Evolutionary conservation across 1,140 invertebrate genomes (phyloP), one percentile per base, ranked within the genome.

Genomic region (Hermetia illucens): DNA sequence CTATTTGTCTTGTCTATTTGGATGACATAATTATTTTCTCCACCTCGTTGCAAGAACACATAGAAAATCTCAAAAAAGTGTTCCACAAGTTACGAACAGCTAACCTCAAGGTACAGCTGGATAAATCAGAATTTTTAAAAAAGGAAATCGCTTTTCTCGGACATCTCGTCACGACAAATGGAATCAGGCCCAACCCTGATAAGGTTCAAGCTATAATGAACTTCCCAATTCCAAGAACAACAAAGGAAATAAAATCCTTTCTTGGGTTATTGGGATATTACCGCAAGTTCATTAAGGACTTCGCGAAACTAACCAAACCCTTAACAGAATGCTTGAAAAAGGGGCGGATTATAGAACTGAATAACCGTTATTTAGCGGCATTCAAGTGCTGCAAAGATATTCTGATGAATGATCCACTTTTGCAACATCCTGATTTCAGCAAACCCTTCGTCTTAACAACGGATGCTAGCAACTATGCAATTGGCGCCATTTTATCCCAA

Each of bases 391-490:
- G 58, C 18, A 59, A 51, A 50, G 17, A 38, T 13, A 30, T 39
- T 10, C n/a, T 62, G 5, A 53, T 46, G 5, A 46, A 47, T 18
- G 42, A 56, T 5, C 58, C 54, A 0, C 34, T 64, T 13, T 33
- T 58, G 8, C 39, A 45, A 39, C 55, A 49, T 30, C 54, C 53
- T n/a, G 39, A 55, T 31, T 55, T 53, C 40, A n/a, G n/a, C n/a
- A n/a, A n/a, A n/a, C 20, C 20, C 39, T 50, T 52, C 24, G 40
- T 44, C 5, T 21, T 51, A 10, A 48, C 47, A 2, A 49, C 47
- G 9, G 51, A 51, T 16, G 52, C 50, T 10, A 43, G 36, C 20
- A 44, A 48, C 16, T 16, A 37, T 20, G 51, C 50, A 3, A 18
- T 56, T 9, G 51, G 48, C 1, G 51, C 53, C 2, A 42, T 58